Evolutionary conservation across 2,797 vertebrate genomes (phyloP), one percentile per base, ranked within the genome.

Genomic region (Lepilemur septentrionalis): DNA sequence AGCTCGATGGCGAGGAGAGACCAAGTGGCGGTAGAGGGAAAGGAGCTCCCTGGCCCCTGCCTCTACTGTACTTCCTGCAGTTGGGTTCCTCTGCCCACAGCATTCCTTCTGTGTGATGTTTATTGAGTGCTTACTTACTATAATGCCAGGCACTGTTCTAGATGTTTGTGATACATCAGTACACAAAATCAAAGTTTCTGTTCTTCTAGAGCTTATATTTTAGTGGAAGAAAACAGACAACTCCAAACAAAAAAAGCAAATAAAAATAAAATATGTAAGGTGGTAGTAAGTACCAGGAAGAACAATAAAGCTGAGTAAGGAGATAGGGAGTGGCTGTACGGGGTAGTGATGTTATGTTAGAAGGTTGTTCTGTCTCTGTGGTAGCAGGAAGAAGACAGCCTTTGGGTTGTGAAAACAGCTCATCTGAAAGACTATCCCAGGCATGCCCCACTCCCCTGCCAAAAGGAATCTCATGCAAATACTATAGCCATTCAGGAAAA

Each of bases 161-260:
- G 43, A 55, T 86, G 70, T 50, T 83, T 92, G 28, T 69, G 78
- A 46, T 59, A 23, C 17, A 50, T 84, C n/a, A 43, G 63, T 28
- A n/a, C 95, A 80, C 50, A 72, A 59, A 93, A 89, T 4, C 43
- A 73, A 46, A 84, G 35, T 14, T 41, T 18, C 18, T 88, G 2
- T 52, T 95, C 57, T 90, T 63, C 4, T 38, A 89, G 72, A 89
- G 46, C 17, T 91, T 94, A 4, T 75, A 84, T 94, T 91, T 88
- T 80, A 85, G 46, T 76, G 20, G 30, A 75, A 52, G 30, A 73
- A 80, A 94, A 69, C 22, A 78, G 25, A 82, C 14, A 70, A 87
- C 2, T 30, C 52, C 30, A 72, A 91, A 73, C 46, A 93, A 75
- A 63, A 35, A 94, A 50, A 91, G 11, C 4, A 52, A 89, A 38